Base-by-base conservation (phyloP, 1,140 invertebrate species). In the Atta texana region DNA sequence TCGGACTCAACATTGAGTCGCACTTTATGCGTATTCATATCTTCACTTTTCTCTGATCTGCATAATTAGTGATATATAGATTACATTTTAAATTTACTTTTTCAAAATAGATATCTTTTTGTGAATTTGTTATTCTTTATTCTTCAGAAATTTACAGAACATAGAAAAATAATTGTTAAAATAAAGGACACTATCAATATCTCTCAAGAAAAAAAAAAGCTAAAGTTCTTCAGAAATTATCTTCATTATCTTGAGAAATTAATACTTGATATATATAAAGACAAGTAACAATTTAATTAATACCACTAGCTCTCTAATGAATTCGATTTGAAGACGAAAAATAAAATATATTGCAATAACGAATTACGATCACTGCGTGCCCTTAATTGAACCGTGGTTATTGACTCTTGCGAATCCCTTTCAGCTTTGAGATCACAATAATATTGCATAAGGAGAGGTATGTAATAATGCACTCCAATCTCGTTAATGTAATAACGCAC, bases 1-100 rank as follows among this genome's bases (percentile, higher is more conserved):
- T 96, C 96, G 8, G 95, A 96, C 21, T 95, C 96, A 16, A 95
- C 66, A 76, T 97, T 96, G 34, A 97, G 93, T 44, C 96, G 96
- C 8, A 97, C 96, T 94, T 97, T 97, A 89, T 97, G 97, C 31
- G 97, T 97, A 81, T 96, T 96, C n/a, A 96, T 96, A 88, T 97
- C 97, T 87, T 97, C 97, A 74, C 96, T 96, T 89, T 97, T 97
- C 75, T 97, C 96, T 18, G 96, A 97, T 92, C 97, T 97, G 87
- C 7, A 51, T 69, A 77, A 85, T 64, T 31, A 78, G 31, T n/a
- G 21, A 55, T 78, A 51, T n/a, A 74, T 14, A 44, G 3, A 49
- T 53, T 31, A 28, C 0, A 59, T 61, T 76, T 14, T 14, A 55
- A n/a, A 71, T 28, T 51, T 39, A 7, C 8, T 51, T 55, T 68